Percentiles rank a stretch among this genome's conserved stretches.
These are phyloP conservation scores for Agelas oroides DNA, from an alignment of 37 sponge, comb jelly and placozoan species.

Conservation along the genomic window DNA sequence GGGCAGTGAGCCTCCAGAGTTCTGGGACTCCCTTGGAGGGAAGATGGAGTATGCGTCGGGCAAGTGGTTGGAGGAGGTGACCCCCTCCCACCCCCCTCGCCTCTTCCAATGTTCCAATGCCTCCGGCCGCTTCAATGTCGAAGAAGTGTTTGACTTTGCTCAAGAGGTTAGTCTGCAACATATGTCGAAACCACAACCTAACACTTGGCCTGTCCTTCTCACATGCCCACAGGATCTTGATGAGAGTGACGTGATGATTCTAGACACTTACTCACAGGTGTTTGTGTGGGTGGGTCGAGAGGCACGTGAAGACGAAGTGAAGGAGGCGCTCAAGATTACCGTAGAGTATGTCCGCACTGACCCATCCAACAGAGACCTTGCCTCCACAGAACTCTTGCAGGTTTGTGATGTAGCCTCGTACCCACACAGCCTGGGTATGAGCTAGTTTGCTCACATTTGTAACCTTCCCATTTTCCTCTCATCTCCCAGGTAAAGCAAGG, in stretches of 20 bases:
- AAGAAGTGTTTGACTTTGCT: conserved; percentile 93
- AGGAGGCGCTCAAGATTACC: conserved; percentile 81
- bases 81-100: conserved; percentile 78
- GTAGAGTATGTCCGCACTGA: conserved; percentile 82
- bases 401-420: not conserved
- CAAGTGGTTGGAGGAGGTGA: conserved; percentile 53
- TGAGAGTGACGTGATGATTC: conserved; percentile 95
- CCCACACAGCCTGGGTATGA: no score
- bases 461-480: not conserved
- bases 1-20: conserved; percentile 83
- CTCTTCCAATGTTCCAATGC: conserved; percentile 98
- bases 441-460: not conserved
- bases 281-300: conserved; percentile 95
- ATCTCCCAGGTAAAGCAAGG: conserved; percentile 88
- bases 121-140: conserved; percentile 85
- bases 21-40: conserved; percentile 95
- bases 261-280: conserved; percentile 87
- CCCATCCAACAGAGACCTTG: conserved; percentile 80
- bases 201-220: no score
- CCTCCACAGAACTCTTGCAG: conserved; percentile 74
- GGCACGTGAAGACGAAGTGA: conserved; percentile 87
- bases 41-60: conserved; percentile 78
- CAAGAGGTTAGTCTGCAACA: conserved; percentile 70
- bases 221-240: conserved; percentile 73
- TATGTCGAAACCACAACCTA: no score